Percentiles rank a stretch among this genome's conserved stretches.
Evolutionary conservation across 2,888 invertebrate species (phyloP).

Genomic region (Chirona hameri): DNA sequence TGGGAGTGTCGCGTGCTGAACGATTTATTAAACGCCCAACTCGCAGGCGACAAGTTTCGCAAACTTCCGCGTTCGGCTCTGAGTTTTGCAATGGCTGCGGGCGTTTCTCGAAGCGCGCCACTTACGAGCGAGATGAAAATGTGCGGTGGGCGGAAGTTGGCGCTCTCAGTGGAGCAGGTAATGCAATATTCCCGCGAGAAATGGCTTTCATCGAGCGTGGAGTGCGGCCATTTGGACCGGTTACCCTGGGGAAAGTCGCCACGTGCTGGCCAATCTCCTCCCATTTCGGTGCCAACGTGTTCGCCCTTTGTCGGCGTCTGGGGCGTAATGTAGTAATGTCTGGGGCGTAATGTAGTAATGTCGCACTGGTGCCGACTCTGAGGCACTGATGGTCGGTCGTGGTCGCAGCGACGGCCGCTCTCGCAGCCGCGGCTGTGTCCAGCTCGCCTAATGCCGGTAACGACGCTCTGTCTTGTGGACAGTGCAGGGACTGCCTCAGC

Average conservation of each 20-base stretch:
- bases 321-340: too few species aligned
- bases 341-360: not conserved
- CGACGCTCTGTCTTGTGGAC: not conserved
- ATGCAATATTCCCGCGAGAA: conserved; percentile 72
- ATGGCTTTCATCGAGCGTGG: conserved; percentile 63
- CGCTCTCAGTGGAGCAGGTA: conserved; percentile 50
- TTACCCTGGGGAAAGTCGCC: too few species aligned
- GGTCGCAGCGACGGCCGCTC: not conserved
- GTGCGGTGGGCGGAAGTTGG: conserved; percentile 65
- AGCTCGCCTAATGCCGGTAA: not conserved
- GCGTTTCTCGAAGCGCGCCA: not conserved
- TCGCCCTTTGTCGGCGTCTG: too few species aligned
- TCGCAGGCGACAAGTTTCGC: conserved; percentile 77
- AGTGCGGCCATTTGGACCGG: too few species aligned
- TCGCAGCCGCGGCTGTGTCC: not conserved
- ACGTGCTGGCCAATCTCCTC: too few species aligned
- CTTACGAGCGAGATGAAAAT: not conserved
- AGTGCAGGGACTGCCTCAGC: too few species aligned
- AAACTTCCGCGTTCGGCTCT: conserved; percentile 54
- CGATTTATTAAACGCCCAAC: conserved; percentile 65
- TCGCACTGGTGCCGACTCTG: not conserved
- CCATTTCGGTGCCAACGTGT: too few species aligned
- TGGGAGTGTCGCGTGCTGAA: conserved; percentile 86
- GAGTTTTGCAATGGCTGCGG: not conserved
- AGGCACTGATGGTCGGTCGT: not conserved